phyloP scores from a whole-genome alignment of 2,113 vertebrate genomes.

The Protobothrops mucrosquamatus region DNA sequence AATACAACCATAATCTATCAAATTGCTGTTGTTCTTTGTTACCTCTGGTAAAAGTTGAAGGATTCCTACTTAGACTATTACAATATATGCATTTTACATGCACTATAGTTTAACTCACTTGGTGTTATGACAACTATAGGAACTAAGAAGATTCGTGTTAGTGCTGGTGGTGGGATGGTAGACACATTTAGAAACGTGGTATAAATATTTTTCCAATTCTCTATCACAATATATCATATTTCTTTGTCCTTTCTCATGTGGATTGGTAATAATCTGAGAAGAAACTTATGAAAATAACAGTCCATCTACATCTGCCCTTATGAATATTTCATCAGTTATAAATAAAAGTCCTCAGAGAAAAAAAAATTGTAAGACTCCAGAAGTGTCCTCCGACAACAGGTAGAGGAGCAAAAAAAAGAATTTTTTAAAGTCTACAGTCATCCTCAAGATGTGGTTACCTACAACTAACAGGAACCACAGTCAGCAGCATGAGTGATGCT shows the following conservation, averaged over 20 bases:
- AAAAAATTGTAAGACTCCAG: not conserved
- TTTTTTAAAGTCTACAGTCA: not conserved
- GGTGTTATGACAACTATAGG: not conserved
- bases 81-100: not conserved
- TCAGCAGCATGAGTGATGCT: not conserved
- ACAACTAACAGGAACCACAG: not conserved
- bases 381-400: not conserved
- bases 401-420: not conserved
- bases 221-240: not conserved
- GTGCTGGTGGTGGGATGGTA: not conserved
- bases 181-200: not conserved
- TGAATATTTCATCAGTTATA: not conserved
- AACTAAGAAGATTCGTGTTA: not conserved
- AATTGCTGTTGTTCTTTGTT: constrained; percentile 24
- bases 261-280: not conserved
- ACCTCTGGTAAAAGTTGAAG: constrained; percentile 15
- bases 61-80: not conserved
- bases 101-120: not conserved
- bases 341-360: not conserved
- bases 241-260: not conserved
- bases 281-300: not conserved
- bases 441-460: not conserved
- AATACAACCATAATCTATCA: not conserved
- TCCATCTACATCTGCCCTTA: not conserved
- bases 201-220: not conserved